Conservation (phyloP, 2,113 vertebrate genomes). For the Lophius piscatorius region DNA sequence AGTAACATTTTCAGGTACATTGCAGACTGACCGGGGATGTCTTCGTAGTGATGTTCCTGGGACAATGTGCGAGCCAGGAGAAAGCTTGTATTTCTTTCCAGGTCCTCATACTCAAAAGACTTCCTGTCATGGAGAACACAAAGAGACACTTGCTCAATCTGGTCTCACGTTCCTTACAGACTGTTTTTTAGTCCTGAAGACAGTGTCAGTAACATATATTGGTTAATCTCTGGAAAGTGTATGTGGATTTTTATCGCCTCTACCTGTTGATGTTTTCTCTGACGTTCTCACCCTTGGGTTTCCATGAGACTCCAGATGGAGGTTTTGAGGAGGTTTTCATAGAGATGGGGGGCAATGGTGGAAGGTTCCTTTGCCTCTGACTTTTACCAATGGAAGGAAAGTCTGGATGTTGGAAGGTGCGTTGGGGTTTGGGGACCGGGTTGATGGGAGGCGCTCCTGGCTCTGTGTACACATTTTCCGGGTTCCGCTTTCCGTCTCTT, state of each 20-base stretch:
- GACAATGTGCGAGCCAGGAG: conserved; percentile 82
- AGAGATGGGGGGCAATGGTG: conserved; percentile 84
- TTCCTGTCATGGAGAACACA: conserved; percentile 74
- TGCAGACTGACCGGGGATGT: conserved; percentile 79
- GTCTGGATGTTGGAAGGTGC: conserved; percentile 88
- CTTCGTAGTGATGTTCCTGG: conserved; percentile 92
- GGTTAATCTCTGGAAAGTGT: not conserved
- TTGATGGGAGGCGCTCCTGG: conserved; percentile 83
- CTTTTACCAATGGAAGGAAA: conserved; percentile 42
- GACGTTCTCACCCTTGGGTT: conserved; percentile 78
- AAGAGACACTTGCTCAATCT: too few relatives aligned
- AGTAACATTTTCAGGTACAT: too few relatives aligned
- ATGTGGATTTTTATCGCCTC: not conserved
- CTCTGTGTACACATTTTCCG: conserved; percentile 82
- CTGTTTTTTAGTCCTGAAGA: not conserved
- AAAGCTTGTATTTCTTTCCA: conserved; percentile 78
- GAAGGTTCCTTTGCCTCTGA: conserved; percentile 79
- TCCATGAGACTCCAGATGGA: conserved; percentile 80
- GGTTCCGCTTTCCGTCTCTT: conserved; percentile 45
- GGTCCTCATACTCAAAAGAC: conserved; percentile 88
- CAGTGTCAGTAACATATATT: not conserved
- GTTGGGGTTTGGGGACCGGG: conserved; percentile 87
- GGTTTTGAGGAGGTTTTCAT: conserved; percentile 82
- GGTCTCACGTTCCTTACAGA: too few relatives aligned
- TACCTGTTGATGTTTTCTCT: conserved; percentile 86